Base-by-base conservation (phyloP, 2,797 vertebrate genomes). In the Syndactyla subalaris region DNA sequence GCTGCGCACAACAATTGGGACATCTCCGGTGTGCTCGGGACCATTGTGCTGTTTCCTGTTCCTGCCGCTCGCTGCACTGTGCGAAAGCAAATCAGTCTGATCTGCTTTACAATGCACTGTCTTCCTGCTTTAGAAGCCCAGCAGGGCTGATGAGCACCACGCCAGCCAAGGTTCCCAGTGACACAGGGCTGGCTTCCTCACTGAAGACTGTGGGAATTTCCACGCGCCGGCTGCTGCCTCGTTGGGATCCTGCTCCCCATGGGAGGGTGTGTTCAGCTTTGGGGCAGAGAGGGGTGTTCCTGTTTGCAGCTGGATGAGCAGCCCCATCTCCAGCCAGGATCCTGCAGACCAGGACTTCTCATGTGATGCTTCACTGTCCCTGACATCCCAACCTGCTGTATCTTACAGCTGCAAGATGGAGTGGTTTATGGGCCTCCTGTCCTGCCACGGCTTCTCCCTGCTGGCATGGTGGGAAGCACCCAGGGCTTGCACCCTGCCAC, bases 31-130 rank as follows among this genome's bases (percentile, higher is more conserved):
- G 43, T n/a, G 8, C 88, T 79, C 16, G 68, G 89, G 85, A 92
- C 96, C 97, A 97, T 97, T 98, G 97, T 98, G 95, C 81, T 95
- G 96, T 96, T 98, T 98, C 97, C 98, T 98, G 97, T 94, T 91
- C 61, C 96, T 85, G 92, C 49, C 95, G 41, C 93, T 92, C 2
- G 23, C 87, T 21, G 87, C 79, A 18, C 94, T 86, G 95, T 72
- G 95, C 46, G 1, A 93, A 66, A 88, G 95, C 92, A 90, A 52
- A 95, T 93, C 91, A 55, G 70, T 41, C 38, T 63, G 59, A 85
- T 95, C 59, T 92, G 95, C 93, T 65, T 84, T 58, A 96, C 96
- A 96, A 96, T 97, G 96, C 89, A 54, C 76, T 34, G 83, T 58
- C 90, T 97, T 96, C 97, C 97, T 97, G 97, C 95, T 73, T 72